Base-by-base conservation (phyloP, 2,797 vertebrate genomes). In the Tiaroga cobitis region DNA sequence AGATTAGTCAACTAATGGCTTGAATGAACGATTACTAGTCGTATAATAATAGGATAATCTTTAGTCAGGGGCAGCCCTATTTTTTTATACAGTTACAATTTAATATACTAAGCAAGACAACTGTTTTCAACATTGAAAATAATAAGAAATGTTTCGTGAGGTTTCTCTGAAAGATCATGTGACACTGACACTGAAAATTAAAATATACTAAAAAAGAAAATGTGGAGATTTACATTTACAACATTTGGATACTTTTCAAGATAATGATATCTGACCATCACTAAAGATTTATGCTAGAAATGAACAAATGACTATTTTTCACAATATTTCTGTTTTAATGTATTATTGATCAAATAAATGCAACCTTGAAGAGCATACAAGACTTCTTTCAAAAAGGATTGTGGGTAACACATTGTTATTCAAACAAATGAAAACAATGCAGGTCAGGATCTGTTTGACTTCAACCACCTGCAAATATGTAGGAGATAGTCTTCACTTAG, bases 221-320 rank as follows among this genome's bases (percentile, higher is more conserved):
- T 21, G 15, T 82, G 63, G 37, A 29, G 46, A 86, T 76, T 81
- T 51, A 39, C 67, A n/a, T 46, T 41, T 41, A 46, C 43, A 46
- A 46, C 46, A 46, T 46, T 16, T 16, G 6, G 26, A 86, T 43
- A 19, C 41, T 46, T 43, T 46, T 3, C 16, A 61, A 81, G 65
- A 84, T 67, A 75, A 59, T 75, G 16, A 76, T 34, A 59, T 80
- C 41, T 75, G 79, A 49, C 49, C 68, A 41, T 75, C 76, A 87
- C 74, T 76, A 80, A 29, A 72, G 29, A 8, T 73, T 68, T 84
- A 32, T 59, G 77, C 34, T 43, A 21, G 8, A 56, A 54, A 51
- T 49, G 8, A 84, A 80, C 82, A 87, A 83, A 37, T 43, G 19
- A 24, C 13, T 69, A 63, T 16, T 29, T 15, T 16, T 29, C 5